phyloP scores from a whole-genome alignment of 1,140 invertebrate genomes.

The Solenopsis fugax region DNA sequence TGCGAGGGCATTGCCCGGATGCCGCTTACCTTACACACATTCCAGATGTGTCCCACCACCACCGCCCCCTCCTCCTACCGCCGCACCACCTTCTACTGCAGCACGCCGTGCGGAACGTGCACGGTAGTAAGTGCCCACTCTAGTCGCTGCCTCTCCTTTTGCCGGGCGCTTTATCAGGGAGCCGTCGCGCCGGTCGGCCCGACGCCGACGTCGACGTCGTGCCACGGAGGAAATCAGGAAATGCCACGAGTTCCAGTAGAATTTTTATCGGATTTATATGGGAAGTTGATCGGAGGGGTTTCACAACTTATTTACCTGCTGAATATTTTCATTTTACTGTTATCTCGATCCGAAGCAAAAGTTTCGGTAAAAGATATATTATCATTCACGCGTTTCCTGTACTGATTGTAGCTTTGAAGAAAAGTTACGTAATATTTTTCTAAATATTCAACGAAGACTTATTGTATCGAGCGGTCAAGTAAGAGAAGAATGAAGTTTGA shows the following conservation, averaged over 20 bases:
- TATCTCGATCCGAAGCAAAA: no score
- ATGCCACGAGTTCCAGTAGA: not conserved
- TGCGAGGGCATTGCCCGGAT: conserved; percentile 86
- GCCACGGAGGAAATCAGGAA: not conserved
- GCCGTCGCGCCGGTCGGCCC: not conserved
- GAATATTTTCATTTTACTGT: no score
- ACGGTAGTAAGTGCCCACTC: conserved; percentile 36
- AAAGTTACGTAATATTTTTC: not conserved
- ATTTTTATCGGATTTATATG: not conserved
- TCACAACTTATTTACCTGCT: not conserved
- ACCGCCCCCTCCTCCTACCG: conserved; percentile 61
- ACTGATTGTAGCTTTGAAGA: not conserved
- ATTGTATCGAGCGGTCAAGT: not conserved
- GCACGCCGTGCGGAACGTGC: conserved; percentile 58
- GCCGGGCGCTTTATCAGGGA: not conserved
- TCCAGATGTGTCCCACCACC: conserved; percentile 73
- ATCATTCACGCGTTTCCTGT: not conserved
- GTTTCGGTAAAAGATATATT: no score
- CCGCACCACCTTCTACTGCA: conserved; percentile 53
- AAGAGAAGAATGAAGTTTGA: not conserved
- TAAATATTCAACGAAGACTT: not conserved
- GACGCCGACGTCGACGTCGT: conserved; percentile 11
- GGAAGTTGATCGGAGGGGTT: not conserved
- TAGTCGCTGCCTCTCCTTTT: conserved; percentile 41
- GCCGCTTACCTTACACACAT: conserved; percentile 84